Evolutionary conservation across 2,797 vertebrate genomes (phyloP).

Genomic region (Pristis pectinata): DNA sequence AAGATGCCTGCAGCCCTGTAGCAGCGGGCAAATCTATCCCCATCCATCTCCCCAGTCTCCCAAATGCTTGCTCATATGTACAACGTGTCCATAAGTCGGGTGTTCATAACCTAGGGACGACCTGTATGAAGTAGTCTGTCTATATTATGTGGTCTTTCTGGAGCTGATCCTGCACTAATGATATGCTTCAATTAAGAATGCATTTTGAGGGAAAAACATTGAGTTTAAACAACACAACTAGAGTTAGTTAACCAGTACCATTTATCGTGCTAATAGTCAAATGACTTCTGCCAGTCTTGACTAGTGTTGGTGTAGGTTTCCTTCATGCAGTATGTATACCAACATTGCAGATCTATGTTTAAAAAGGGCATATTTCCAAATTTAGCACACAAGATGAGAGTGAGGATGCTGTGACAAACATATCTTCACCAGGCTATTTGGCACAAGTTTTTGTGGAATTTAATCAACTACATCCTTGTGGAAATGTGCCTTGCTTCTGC

Average conservation of each 20-base stretch:
- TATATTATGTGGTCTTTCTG: neutral
- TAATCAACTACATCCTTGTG: too few relatives aligned
- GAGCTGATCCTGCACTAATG: neutral
- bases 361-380: neutral
- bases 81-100: too few relatives aligned
- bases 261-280: neutral
- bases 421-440: neutral
- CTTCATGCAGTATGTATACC: neutral
- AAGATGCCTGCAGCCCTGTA: too few relatives aligned
- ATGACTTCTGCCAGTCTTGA: neutral
- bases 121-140: too few relatives aligned
- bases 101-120: too few relatives aligned
- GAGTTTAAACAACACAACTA: neutral
- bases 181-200: neutral
- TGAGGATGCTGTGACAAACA: neutral
- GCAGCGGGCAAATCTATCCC: too few relatives aligned
- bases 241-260: neutral
- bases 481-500: too few relatives aligned
- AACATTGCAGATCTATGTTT: neutral
- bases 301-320: neutral
- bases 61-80: too few relatives aligned
- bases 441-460: neutral
- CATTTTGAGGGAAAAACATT: neutral
- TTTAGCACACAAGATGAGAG: neutral
- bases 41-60: too few relatives aligned